Percentiles rank a stretch among this genome's conserved stretches.
These are phyloP conservation scores for Lordiphosa collinella DNA, from an alignment of 1,140 invertebrate species.

Conservation along the genomic window DNA sequence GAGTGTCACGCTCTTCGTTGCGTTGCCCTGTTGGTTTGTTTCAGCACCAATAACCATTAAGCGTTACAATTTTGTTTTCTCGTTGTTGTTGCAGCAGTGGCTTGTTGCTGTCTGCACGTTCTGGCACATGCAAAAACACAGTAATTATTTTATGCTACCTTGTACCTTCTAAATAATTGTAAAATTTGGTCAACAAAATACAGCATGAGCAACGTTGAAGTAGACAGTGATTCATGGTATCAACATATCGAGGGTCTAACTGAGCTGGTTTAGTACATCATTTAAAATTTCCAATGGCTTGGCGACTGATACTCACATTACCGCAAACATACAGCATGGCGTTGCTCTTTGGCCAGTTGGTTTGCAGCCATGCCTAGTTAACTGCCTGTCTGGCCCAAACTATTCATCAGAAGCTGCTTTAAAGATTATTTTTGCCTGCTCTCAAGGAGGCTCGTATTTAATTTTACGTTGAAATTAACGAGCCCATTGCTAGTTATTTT, in stretches of 20 bases:
- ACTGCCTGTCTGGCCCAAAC: constrained; percentile 15
- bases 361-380: constrained; percentile 29
- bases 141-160: constrained; percentile 64
- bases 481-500: constrained; percentile 29
- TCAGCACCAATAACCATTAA: constrained; percentile 71
- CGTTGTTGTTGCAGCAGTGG: constrained; percentile 33
- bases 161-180: too few species aligned
- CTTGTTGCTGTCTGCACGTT: constrained; percentile 17
- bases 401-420: too few species aligned
- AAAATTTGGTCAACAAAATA: constrained; percentile 26
- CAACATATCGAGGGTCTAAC: constrained; percentile 19
- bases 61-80: constrained; percentile 73
- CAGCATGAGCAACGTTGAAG: constrained; percentile 24
- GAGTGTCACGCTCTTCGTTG: constrained; percentile 66
- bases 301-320: constrained; percentile 21
- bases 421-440: constrained; percentile 22
- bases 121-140: constrained; percentile 43
- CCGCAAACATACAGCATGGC: not conserved
- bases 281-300: constrained; percentile 69
- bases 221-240: constrained; percentile 15
- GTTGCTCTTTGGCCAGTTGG: constrained; percentile 9
- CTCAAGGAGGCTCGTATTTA: constrained; percentile 64
- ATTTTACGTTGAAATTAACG: constrained; percentile 76
- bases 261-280: constrained; percentile 41
- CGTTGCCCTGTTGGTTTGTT: constrained; percentile 10